Evolutionary conservation across 2,113 vertebrate genomes (phyloP).

Genomic region (Marcusenius ussheri): DNA sequence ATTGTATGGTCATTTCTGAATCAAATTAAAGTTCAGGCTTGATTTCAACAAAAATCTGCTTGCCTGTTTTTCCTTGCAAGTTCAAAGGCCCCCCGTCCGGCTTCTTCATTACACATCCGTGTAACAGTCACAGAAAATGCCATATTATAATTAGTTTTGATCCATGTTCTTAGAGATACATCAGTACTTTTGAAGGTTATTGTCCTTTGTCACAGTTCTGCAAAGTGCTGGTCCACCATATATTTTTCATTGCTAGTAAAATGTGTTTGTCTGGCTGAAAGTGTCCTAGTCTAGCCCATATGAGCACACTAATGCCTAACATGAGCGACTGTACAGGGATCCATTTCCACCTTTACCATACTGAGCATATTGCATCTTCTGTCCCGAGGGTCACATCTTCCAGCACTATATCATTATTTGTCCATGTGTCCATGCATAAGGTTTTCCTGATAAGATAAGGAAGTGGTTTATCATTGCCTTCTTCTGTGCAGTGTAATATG

Average conservation of each 20-base stretch:
- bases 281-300: not conserved
- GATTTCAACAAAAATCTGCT: not conserved
- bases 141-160: not conserved
- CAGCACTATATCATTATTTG: not conserved
- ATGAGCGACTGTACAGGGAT: not conserved
- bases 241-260: not conserved
- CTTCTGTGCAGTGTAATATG: not conserved
- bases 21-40: not conserved
- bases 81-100: not conserved
- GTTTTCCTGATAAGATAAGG: not conserved
- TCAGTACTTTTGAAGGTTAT: not conserved
- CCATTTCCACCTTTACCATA: not conserved
- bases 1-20: not conserved
- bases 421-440: not conserved
- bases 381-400: not conserved
- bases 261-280: not conserved
- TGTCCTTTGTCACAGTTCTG: not conserved
- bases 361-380: not conserved
- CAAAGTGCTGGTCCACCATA: not conserved
- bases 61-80: not conserved
- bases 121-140: not conserved
- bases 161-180: not conserved
- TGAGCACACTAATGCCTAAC: not conserved
- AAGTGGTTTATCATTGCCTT: not conserved
- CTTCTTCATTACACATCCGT: not conserved